phyloP scores from a whole-genome alignment of 2,113 vertebrate species.

The Seriola aureovittata region DNA sequence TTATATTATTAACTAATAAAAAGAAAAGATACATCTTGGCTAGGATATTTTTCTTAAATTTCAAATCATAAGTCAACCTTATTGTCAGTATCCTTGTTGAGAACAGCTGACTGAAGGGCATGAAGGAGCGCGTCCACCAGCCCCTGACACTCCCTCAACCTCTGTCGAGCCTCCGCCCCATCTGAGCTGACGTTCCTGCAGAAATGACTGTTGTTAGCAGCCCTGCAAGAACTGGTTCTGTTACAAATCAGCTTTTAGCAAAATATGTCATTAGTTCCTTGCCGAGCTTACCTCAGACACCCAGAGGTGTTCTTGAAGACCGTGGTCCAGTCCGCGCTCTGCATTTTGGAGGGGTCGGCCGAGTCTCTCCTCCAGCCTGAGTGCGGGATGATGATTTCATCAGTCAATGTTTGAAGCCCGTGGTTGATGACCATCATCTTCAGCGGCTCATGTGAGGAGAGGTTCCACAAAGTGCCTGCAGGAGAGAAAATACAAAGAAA shows the following conservation, averaged over 20 bases:
- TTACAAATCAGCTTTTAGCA: not conserved
- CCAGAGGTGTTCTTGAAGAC: constrained; percentile 98
- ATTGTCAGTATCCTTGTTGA: constrained; percentile 96
- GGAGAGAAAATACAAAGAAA: not conserved
- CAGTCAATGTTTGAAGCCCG: constrained; percentile 94
- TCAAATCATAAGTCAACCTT: constrained; percentile 86
- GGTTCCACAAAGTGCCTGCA: constrained; percentile 91
- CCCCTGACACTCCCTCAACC: constrained; percentile 94
- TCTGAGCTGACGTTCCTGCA: constrained; percentile 97
- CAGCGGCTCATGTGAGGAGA: constrained; percentile 96
- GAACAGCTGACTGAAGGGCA: constrained; percentile 92
- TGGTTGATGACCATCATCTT: constrained; percentile 97
- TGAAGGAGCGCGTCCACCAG: constrained; percentile 96
- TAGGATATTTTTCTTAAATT: not conserved
- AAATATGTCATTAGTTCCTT: not conserved
- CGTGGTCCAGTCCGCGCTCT: constrained; percentile 94
- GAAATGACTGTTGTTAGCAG: constrained; percentile 35
- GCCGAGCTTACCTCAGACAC: constrained; percentile 88
- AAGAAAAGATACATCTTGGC: not conserved
- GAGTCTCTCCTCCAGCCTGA: constrained; percentile 95
- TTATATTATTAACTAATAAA: not conserved
- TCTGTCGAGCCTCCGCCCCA: constrained; percentile 93
- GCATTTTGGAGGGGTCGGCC: constrained; percentile 89
- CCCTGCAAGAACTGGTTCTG: not conserved
- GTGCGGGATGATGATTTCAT: constrained; percentile 96